A percentile compares a stretch with the other conserved stretches of the same genome.
Conservation (phyloP, 2,113 vertebrate genomes). For the Halcyon senegalensis region DNA sequence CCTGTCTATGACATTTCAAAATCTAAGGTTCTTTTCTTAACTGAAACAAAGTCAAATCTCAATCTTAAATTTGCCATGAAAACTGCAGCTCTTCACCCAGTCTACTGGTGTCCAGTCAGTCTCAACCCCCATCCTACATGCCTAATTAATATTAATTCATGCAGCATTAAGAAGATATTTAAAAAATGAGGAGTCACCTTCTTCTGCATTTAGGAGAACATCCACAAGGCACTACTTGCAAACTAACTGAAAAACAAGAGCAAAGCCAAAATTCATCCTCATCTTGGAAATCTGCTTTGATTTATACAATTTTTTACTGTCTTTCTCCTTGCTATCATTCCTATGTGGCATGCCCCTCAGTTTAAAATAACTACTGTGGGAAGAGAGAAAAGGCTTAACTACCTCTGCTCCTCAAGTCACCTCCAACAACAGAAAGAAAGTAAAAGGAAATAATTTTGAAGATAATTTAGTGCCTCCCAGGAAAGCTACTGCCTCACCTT, state of each 20-base stretch:
- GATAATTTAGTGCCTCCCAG: background rate
- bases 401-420: background rate
- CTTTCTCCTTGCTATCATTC: background rate
- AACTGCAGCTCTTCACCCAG: background rate
- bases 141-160: background rate
- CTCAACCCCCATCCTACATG: background rate
- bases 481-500: background rate
- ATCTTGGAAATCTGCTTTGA: background rate
- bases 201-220: background rate
- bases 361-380: background rate
- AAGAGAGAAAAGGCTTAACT: background rate
- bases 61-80: background rate
- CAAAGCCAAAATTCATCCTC: background rate
- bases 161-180: background rate
- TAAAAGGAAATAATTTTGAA: background rate
- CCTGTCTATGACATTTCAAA: background rate
- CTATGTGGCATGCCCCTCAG: background rate
- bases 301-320: background rate
- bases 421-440: background rate
- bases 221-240: background rate
- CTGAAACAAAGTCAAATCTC: background rate
- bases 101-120: background rate
- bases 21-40: background rate
- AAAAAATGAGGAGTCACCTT: background rate
- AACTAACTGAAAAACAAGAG: background rate